phyloP scores from a whole-genome alignment of 2,888 invertebrate genomes.

The Bellardia pandia region DNA sequence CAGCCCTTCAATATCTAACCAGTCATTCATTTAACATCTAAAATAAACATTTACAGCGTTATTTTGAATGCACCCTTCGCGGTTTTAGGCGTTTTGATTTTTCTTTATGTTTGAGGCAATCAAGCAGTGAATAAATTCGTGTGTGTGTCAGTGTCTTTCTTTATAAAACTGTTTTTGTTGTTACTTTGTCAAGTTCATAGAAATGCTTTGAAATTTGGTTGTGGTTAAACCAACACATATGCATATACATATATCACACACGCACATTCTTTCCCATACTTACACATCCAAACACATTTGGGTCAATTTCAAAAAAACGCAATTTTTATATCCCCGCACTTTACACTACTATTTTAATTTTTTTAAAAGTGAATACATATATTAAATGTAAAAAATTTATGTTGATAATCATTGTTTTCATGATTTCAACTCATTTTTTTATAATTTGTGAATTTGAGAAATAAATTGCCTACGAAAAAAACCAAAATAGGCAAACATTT shows the following conservation, averaged over 20 bases:
- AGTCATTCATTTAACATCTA: background rate
- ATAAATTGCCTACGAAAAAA: too few relatives aligned
- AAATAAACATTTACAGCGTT: slow-evolving; percentile 45
- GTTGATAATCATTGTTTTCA: too few relatives aligned
- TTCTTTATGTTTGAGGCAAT: background rate
- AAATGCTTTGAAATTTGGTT: slow-evolving; percentile 42
- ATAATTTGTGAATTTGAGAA: too few relatives aligned
- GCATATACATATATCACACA: background rate
- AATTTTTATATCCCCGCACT: too few relatives aligned
- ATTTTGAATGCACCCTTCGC: slow-evolving; percentile 42
- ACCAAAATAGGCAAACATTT: too few relatives aligned
- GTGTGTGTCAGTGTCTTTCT: background rate
- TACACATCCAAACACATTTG: too few relatives aligned
- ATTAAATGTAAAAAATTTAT: too few relatives aligned
- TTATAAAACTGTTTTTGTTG: background rate
- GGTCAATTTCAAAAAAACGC: too few relatives aligned
- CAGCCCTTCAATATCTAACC: too few relatives aligned
- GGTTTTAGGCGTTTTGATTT: background rate
- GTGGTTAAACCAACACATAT: slow-evolving; percentile 21
- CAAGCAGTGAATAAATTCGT: slow-evolving; percentile 1
- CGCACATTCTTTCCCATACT: background rate
- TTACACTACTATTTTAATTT: too few relatives aligned
- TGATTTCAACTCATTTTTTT: too few relatives aligned
- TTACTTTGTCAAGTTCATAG: slow-evolving; percentile 15
- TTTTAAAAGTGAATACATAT: too few relatives aligned